These are phyloP conservation scores for Ivindomyrus marchei DNA, from an alignment of 2,113 vertebrate species.

Conservation along the genomic window DNA sequence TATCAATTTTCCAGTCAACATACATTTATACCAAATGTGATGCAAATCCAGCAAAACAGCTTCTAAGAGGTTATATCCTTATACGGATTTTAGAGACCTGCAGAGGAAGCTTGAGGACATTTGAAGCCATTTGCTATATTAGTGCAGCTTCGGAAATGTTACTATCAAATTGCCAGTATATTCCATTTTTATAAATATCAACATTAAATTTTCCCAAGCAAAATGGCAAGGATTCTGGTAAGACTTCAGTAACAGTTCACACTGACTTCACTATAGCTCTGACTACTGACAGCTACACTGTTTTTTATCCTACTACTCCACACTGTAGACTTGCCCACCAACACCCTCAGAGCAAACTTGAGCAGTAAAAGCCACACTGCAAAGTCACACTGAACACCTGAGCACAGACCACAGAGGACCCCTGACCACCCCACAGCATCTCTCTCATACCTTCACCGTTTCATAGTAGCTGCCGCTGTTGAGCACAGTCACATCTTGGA, in stretches of 20 bases:
- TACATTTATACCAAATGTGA: background rate
- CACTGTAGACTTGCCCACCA: background rate
- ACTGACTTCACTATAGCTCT: background rate
- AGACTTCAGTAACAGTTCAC: background rate
- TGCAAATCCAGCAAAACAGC: background rate
- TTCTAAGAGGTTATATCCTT: background rate
- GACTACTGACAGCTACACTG: background rate
- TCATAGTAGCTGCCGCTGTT: slow-evolving; percentile 55
- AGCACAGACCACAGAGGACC: background rate
- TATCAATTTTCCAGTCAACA: background rate
- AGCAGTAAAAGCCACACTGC: background rate
- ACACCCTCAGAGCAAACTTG: background rate
- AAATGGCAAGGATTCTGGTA: background rate
- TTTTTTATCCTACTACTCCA: background rate
- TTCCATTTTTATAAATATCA: background rate
- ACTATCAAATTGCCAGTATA: background rate
- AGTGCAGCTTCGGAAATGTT: background rate
- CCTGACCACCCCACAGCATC: background rate
- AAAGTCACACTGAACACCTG: background rate
- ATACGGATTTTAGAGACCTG: background rate
- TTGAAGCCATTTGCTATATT: background rate
- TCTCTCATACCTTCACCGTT: slow-evolving; percentile 47
- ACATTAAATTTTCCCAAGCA: background rate
- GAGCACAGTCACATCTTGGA: slow-evolving; percentile 38
- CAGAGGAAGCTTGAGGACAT: background rate